Percentiles rank a stretch among this genome's conserved stretches.
These are phyloP conservation scores for Ascaphus truei DNA, from an alignment of 2,113 vertebrate species.

Conservation along the genomic window DNA sequence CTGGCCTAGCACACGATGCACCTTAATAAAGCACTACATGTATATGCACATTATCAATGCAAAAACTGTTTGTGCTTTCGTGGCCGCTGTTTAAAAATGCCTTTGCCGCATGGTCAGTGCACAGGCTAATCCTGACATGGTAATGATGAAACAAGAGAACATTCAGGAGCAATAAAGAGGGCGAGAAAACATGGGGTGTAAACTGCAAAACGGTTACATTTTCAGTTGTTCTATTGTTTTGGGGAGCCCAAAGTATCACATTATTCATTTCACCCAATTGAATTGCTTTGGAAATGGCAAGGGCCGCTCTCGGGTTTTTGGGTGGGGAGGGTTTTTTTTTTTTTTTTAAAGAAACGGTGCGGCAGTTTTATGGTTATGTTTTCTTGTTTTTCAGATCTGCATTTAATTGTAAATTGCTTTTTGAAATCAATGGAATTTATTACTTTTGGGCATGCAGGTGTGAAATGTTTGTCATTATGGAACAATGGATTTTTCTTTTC, in stretches of 20 bases:
- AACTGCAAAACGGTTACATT: background rate
- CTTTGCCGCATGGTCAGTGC: background rate
- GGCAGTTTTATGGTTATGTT: constrained; percentile 18
- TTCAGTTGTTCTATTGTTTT: background rate
- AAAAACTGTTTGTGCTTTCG: too few species aligned
- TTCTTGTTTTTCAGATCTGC: constrained; percentile 53
- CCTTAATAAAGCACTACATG: too few species aligned
- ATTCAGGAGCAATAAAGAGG: background rate
- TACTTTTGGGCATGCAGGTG: constrained; percentile 54
- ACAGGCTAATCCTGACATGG: background rate
- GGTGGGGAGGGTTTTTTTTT: background rate
- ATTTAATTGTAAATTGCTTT: constrained; percentile 60
- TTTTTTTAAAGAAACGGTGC: background rate
- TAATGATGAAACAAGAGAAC: background rate
- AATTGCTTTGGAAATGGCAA: constrained; percentile 12
- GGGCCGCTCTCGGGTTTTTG: too few species aligned
- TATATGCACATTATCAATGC: too few species aligned
- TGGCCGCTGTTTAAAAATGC: too few species aligned
- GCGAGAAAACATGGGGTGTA: background rate
- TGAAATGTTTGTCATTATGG: constrained; percentile 54
- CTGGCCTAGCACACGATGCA: too few species aligned
- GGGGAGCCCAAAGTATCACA: background rate
- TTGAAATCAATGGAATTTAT: constrained; percentile 59
- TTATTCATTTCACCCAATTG: constrained; percentile 2
- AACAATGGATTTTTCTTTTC: constrained; percentile 54